These are phyloP conservation scores for Maconellicoccus hirsutus DNA, from an alignment of 1,140 invertebrate species.

Conservation along the genomic window DNA sequence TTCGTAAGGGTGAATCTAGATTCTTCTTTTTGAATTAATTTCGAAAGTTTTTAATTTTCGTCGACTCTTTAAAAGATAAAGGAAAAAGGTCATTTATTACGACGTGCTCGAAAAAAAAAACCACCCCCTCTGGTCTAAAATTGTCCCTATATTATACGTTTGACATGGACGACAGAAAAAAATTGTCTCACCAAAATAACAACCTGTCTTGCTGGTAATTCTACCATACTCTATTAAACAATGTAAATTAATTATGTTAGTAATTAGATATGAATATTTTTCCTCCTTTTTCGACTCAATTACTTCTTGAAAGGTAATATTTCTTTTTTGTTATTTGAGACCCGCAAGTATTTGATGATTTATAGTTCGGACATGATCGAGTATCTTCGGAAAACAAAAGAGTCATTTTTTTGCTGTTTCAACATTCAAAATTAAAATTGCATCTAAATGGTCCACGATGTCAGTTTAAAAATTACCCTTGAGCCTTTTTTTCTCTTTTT, in stretches of 20 bases:
- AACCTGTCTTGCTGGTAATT: background rate
- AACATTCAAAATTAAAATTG: no score
- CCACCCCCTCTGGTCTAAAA: background rate
- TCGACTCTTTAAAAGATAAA: background rate
- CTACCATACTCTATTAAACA: background rate
- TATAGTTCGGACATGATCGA: background rate
- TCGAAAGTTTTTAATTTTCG: conserved; percentile 3
- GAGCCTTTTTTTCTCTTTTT: no score
- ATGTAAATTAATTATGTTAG: background rate
- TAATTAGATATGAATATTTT: conserved; percentile 6
- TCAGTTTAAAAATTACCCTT: no score
- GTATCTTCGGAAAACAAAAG: background rate
- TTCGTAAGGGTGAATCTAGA: background rate
- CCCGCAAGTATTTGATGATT: background rate
- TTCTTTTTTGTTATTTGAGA: background rate
- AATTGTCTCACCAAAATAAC: no score
- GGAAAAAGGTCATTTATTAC: conserved; percentile 1
- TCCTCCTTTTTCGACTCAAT: background rate
- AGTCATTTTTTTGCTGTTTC: no score
- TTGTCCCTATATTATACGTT: background rate
- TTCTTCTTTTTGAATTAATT: background rate
- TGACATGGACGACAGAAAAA: no score
- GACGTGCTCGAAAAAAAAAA: background rate
- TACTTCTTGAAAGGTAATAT: background rate
- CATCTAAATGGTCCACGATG: no score